Percentiles rank a stretch among this genome's conserved stretches.
phyloP scores from a whole-genome alignment of 2,797 vertebrate genomes.

The Scolopax rusticola region DNA sequence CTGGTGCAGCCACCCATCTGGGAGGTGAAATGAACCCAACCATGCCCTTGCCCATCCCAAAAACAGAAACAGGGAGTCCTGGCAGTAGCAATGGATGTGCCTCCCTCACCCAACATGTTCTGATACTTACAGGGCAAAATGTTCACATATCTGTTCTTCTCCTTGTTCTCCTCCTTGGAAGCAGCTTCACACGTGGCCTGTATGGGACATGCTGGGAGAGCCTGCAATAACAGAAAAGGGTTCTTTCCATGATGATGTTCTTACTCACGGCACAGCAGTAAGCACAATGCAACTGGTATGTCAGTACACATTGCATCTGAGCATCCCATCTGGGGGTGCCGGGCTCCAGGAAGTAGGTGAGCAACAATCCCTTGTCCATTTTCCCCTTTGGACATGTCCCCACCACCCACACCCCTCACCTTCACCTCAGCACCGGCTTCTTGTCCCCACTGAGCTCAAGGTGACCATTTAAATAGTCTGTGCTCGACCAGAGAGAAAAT shows the following conservation, averaged over 20 bases:
- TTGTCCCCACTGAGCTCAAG: neutral
- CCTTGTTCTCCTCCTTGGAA: conserved; percentile 99
- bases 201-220: conserved; percentile 95
- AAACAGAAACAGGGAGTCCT: neutral
- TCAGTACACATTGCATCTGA: accelerated
- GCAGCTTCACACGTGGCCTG: conserved; percentile 97
- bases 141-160: conserved; percentile 99
- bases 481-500: neutral
- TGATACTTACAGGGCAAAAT: conserved; percentile 93
- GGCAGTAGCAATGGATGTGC: neutral
- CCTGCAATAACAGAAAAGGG: conserved; percentile 75
- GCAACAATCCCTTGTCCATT: neutral
- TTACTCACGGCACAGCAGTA: neutral
- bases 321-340: neutral
- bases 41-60: neutral
- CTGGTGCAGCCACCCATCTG: neutral
- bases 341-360: neutral
- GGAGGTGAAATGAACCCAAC: neutral
- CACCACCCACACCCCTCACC: neutral
- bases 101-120: accelerated
- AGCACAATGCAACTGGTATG: accelerated
- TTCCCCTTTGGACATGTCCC: accelerated
- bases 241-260: neutral
- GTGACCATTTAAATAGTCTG: neutral
- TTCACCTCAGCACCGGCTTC: neutral